Percentiles rank a stretch among this genome's conserved stretches.
phyloP scores from a whole-genome alignment of 2,797 vertebrate genomes.

The Bucorvus abyssinicus region DNA sequence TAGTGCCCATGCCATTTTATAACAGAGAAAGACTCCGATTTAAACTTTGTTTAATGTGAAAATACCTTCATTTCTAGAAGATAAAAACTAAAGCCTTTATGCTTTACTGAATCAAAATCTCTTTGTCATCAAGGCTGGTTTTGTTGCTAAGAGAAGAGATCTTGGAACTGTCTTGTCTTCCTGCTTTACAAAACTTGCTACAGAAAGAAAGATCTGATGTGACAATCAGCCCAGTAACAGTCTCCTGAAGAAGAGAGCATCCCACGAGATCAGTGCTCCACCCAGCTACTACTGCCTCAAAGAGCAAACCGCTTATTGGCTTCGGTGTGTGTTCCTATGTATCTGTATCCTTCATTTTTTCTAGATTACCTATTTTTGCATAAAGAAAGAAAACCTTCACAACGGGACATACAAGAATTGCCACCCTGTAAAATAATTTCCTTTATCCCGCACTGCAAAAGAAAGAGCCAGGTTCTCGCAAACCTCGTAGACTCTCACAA shows the following conservation, averaged over 20 bases:
- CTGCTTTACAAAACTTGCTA: not conserved
- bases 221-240: not conserved
- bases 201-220: not conserved
- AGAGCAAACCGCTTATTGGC: not conserved
- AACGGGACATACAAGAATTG: not conserved
- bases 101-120: not conserved
- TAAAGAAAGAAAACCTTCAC: not conserved
- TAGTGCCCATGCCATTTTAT: not conserved
- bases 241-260: not conserved
- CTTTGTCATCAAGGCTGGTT: not conserved
- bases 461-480: not conserved
- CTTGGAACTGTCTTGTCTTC: not conserved
- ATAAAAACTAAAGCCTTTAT: not conserved
- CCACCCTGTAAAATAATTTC: not conserved
- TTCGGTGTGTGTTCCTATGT: rapidly evolving
- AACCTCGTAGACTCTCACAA: not conserved
- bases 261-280: not conserved
- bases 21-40: not conserved
- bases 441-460: not conserved
- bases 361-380: not conserved
- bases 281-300: not conserved
- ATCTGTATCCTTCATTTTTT: not conserved
- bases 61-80: not conserved
- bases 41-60: not conserved
- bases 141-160: not conserved